Evolutionary conservation across 2,888 invertebrate species (phyloP).

Genomic region (Argyra leucocephala): DNA sequence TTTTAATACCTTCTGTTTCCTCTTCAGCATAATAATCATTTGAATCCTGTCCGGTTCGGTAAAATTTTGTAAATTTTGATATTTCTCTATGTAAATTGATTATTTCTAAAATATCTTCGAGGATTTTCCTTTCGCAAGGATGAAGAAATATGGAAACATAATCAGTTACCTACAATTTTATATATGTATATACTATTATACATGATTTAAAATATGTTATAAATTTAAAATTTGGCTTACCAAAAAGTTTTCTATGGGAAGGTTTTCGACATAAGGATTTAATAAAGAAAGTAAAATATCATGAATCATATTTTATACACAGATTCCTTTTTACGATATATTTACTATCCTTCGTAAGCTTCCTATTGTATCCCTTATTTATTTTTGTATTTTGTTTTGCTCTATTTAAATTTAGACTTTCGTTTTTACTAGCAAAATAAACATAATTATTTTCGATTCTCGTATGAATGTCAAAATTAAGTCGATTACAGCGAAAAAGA

Average conservation of each 20-base stretch:
- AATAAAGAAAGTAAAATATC: constrained; percentile 37
- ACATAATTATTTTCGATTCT: too few relatives aligned
- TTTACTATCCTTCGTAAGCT: too few relatives aligned
- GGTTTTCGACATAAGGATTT: constrained; percentile 30
- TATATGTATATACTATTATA: too few relatives aligned
- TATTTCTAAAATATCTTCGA: constrained; percentile 53
- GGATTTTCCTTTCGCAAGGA: constrained; percentile 56
- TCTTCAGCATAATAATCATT: constrained; percentile 19
- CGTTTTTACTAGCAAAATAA: too few relatives aligned
- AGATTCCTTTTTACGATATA: too few relatives aligned
- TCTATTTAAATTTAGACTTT: too few relatives aligned
- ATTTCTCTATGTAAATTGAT: constrained; percentile 56
- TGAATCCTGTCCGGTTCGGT: constrained; percentile 30
- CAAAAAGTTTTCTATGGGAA: constrained; percentile 32
- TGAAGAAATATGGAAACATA: constrained; percentile 39
- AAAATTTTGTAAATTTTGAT: constrained; percentile 51
- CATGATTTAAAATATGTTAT: neutral
- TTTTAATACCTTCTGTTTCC: constrained; percentile 29
- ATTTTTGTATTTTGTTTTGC: too few relatives aligned
- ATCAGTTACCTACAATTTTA: constrained; percentile 27
- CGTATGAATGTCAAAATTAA: too few relatives aligned
- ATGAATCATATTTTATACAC: constrained; percentile 36
- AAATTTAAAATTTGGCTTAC: constrained; percentile 25
- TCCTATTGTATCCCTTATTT: too few relatives aligned
- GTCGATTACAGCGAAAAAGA: too few relatives aligned